These are phyloP conservation scores for Cerceris ruficornis DNA, from an alignment of 2,888 invertebrate species.

Conservation along the genomic window DNA sequence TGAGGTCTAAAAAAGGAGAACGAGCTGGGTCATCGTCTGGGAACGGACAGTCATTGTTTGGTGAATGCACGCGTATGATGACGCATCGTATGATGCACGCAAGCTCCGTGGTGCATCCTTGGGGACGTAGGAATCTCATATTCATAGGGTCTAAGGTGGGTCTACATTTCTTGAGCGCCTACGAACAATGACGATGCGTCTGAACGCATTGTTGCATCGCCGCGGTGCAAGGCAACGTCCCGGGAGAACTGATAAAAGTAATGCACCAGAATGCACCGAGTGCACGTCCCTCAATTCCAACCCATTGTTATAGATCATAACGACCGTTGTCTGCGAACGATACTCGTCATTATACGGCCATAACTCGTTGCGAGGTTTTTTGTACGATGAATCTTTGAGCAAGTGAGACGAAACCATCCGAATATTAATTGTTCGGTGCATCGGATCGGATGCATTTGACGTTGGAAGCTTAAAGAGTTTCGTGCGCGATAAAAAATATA, in stretches of 20 bases:
- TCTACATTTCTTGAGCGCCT: conserved; percentile 70
- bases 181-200: conserved; percentile 70
- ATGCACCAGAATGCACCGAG: conserved; percentile 62
- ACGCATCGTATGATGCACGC: conserved; percentile 15
- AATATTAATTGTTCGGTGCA: no score
- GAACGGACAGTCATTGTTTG: conserved; percentile 14
- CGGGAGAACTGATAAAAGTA: conserved; percentile 68
- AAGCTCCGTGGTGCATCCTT: conserved; percentile 33
- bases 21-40: background rate
- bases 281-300: conserved; percentile 52
- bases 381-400: background rate
- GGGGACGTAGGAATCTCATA: conserved; percentile 65
- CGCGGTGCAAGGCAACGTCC: conserved; percentile 58
- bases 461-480: no score
- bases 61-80: background rate
- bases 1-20: background rate
- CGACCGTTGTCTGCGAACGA: conserved; percentile 31
- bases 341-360: conserved; percentile 26
- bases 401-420: no score
- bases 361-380: background rate
- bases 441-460: no score
- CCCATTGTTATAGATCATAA: conserved; percentile 53
- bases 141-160: conserved; percentile 69
- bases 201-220: conserved; percentile 69
- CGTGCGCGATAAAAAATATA: no score